Conservation (phyloP, 2,113 vertebrate genomes). For the Felis catus region F.catus_Fca126_mat1.0 CM031412.1:8557001-8557500, state of each 20-base stretch:
- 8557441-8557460: background rate
- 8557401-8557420: accelerated
- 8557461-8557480: background rate
- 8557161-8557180: background rate
- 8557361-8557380: no score
- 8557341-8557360: no score
- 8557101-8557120: background rate
- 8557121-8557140: background rate
- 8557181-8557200: background rate
- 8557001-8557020: no score
- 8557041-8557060: background rate
- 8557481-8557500: background rate
- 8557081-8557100: background rate
- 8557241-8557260: no score
- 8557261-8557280: no score
- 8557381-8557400: no score
- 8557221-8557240: no score
- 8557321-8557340: no score
- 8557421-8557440: background rate
- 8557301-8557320: no score
- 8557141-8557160: background rate
- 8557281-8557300: no score
- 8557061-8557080: background rate
- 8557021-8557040: background rate
- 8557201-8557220: no score